Conservation (phyloP, 1,140 invertebrate species). For the Microplitis mediator region DNA sequence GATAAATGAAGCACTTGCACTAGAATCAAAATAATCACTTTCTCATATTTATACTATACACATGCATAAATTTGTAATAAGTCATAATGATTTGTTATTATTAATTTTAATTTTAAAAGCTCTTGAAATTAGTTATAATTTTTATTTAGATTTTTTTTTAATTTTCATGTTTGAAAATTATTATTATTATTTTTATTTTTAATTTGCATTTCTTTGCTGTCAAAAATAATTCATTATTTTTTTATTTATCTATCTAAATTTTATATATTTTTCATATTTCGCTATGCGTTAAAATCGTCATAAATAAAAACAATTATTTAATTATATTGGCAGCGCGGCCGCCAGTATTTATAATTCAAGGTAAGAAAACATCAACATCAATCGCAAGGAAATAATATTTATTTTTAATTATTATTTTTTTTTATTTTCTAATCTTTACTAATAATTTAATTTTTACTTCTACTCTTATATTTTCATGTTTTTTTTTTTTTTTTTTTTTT, state of each 20-base stretch:
- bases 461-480: background rate
- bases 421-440: slow-evolving; percentile 8
- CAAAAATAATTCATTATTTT: background rate
- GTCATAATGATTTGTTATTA: background rate
- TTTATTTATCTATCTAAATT: slow-evolving; percentile 9
- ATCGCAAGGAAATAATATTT: slow-evolving; percentile 55
- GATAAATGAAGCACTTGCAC: too few species aligned
- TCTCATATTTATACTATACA: background rate
- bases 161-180: slow-evolving; percentile 22
- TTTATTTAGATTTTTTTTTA: slow-evolving; percentile 11
- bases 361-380: slow-evolving; percentile 61
- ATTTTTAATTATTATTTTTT: slow-evolving; percentile 36
- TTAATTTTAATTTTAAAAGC: slow-evolving; percentile 4
- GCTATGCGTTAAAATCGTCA: slow-evolving; percentile 52
- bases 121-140: slow-evolving; percentile 18
- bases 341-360: slow-evolving; percentile 63
- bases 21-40: too few species aligned
- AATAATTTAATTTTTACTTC: slow-evolving; percentile 18
- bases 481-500: background rate
- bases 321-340: slow-evolving; percentile 64
- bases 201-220: too few species aligned
- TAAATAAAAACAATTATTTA: slow-evolving; percentile 64
- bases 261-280: slow-evolving; percentile 48
- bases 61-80: background rate
- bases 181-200: slow-evolving; percentile 33